Evolutionary conservation across 2,113 vertebrate genomes (phyloP).

Genomic region (Ciconia maguari): DNA sequence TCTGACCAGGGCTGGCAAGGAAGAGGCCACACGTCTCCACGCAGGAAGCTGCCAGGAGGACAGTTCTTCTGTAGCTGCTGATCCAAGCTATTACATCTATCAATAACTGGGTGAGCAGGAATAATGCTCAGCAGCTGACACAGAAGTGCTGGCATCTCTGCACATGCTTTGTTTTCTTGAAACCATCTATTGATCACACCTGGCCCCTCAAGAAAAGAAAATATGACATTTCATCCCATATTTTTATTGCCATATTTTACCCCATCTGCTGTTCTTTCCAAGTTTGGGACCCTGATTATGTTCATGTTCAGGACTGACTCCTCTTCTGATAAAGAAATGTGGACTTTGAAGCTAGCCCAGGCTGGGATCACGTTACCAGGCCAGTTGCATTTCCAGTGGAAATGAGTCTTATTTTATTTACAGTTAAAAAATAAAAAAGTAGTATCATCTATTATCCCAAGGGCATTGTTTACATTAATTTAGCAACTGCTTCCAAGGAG

Average conservation of each 20-base stretch:
- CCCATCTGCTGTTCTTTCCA: not conserved
- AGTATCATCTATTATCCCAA: constrained; percentile 68
- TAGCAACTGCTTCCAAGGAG: constrained; percentile 75
- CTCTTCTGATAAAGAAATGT: not conserved
- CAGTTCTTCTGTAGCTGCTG: not conserved
- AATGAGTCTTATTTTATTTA: constrained; percentile 68
- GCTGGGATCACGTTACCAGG: not conserved
- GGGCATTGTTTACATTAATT: constrained; percentile 76
- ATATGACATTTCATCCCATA: not conserved
- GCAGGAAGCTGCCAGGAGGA: not conserved
- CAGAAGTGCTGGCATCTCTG: not conserved
- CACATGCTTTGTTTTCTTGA: not conserved
- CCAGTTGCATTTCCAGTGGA: constrained; percentile 31
- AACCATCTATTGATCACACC: not conserved
- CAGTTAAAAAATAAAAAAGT: constrained; percentile 77
- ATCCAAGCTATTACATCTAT: not conserved
- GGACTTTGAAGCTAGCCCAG: constrained; percentile 19
- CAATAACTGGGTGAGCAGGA: not conserved
- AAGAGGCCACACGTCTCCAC: fast-evolving
- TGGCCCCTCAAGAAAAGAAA: not conserved
- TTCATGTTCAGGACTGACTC: not conserved
- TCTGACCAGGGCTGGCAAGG: not conserved
- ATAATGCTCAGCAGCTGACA: not conserved
- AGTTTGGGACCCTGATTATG: not conserved
- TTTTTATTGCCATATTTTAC: not conserved